Evolutionary conservation across 2,113 vertebrate genomes (phyloP), one percentile per base, ranked within the genome.

Genomic region (Melanerpes formicivorus): DNA sequence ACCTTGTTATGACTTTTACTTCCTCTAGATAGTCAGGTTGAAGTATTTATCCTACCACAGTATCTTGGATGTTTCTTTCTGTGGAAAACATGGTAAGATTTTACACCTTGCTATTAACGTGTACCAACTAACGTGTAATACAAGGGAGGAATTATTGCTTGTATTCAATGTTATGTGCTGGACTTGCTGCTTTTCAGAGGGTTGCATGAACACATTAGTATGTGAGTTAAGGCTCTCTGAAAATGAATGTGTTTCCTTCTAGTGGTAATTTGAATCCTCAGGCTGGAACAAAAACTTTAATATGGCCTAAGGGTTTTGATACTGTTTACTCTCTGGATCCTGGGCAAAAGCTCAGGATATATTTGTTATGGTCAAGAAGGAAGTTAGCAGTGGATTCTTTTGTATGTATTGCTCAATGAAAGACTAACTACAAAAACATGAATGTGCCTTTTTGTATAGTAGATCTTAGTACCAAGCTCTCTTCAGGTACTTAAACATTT

Each of bases 401-500:
- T 64, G 32, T 83, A 62, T 80, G 73, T 90, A 2, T 59, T 85
- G 42, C 71, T 96, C 44, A 44, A 7, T 74, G 79, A 50, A 69
- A 34, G 54, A 6, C 90, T 95, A 87, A 88, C 65, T 82, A 86
- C 55, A 84, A 74, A 92, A 92, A 44, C 55, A 81, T 5, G 25
- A 14, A 40, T 7, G 3, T 83, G 64, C 17, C 48, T 81, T 91
- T 86, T 74, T 63, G 30, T 50, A 44, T 23, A 5, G 30, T 42
- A 59, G 50, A 19, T 83, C 48, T 86, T 32, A 62, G 15, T 85
- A 81, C 15, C 27, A 46, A 55, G 27, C 34, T 82, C 9, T 63
- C 50, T 78, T 83, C 4, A 11, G 52, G 18, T 80, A 30, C 62
- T 80, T 92, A 17, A 88, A 7, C 6, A 18, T 74, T 69, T 64